A percentile compares a stretch with the other conserved stretches of the same genome.
These are phyloP conservation scores for Myiotriccus ornatus DNA, from an alignment of 2,797 vertebrate genomes.

Conservation along the genomic window DNA sequence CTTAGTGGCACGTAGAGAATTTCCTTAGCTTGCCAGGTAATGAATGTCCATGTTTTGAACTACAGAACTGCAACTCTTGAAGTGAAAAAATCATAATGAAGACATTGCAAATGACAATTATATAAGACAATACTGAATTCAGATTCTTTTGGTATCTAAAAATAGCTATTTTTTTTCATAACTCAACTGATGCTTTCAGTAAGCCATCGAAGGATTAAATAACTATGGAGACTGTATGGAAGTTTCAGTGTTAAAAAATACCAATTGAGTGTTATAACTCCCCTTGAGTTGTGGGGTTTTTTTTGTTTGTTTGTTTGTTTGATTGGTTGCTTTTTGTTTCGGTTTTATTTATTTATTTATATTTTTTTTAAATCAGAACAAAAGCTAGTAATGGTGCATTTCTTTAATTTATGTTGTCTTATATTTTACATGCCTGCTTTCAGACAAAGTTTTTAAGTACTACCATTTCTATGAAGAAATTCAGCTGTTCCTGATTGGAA, in stretches of 20 bases:
- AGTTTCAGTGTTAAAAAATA: neutral
- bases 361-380: neutral
- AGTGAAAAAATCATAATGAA: neutral
- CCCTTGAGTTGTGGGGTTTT: neutral
- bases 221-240: neutral
- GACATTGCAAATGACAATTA: neutral
- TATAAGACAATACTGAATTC: neutral
- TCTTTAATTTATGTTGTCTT: neutral
- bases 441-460: neutral
- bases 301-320: neutral
- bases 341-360: too few relatives aligned
- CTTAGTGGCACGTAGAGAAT: neutral
- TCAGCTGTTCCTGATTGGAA: neutral
- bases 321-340: neutral
- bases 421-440: neutral
- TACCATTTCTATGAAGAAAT: neutral
- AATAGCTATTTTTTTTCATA: neutral
- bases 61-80: neutral
- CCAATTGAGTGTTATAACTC: neutral
- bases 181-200: neutral
- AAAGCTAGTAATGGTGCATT: neutral
- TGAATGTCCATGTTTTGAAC: neutral
- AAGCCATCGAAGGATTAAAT: neutral
- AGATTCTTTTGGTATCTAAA: neutral
- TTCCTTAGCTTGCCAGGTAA: neutral